Evolutionary conservation across 2,797 vertebrate genomes (phyloP).

Genomic region (Chrosomus eos): DNA sequence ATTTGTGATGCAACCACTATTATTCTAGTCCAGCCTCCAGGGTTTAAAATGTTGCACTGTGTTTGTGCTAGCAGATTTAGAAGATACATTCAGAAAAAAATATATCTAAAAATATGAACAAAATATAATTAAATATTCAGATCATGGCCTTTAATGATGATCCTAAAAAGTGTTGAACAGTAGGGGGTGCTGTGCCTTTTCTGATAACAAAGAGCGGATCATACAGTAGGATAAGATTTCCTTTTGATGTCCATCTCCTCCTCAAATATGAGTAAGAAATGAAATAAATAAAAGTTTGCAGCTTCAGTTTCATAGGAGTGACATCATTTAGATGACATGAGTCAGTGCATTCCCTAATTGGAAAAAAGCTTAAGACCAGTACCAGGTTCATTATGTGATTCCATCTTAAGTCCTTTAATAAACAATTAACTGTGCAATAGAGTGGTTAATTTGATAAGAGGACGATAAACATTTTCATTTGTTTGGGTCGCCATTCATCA

Average conservation of each 20-base stretch:
- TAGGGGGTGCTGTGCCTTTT: conserved; percentile 60
- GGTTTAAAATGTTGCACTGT: not conserved
- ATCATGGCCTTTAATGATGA: not conserved
- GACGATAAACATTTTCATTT: conserved; percentile 67
- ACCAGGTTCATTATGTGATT: conserved; percentile 68
- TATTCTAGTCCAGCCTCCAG: not conserved
- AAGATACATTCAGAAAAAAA: not conserved
- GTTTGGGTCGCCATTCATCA: conserved; percentile 61
- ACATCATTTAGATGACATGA: conserved; percentile 60
- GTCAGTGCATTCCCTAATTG: conserved; percentile 65
- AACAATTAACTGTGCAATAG: conserved; percentile 68
- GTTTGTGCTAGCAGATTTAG: not conserved
- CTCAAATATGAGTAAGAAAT: conserved; percentile 4
- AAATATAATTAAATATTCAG: not conserved
- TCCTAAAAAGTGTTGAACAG: conserved; percentile 27
- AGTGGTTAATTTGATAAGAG: conserved; percentile 68
- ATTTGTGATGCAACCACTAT: not conserved
- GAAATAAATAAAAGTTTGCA: conserved; percentile 40
- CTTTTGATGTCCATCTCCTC: conserved; percentile 10
- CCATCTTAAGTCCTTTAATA: conserved; percentile 69
- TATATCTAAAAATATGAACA: not conserved
- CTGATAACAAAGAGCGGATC: not conserved
- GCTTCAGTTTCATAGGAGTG: conserved; percentile 53
- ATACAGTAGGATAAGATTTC: not conserved
- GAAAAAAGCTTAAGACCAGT: conserved; percentile 64